Conservation (phyloP, 1,140 invertebrate species). For the Polypedilum pembai region DNA sequence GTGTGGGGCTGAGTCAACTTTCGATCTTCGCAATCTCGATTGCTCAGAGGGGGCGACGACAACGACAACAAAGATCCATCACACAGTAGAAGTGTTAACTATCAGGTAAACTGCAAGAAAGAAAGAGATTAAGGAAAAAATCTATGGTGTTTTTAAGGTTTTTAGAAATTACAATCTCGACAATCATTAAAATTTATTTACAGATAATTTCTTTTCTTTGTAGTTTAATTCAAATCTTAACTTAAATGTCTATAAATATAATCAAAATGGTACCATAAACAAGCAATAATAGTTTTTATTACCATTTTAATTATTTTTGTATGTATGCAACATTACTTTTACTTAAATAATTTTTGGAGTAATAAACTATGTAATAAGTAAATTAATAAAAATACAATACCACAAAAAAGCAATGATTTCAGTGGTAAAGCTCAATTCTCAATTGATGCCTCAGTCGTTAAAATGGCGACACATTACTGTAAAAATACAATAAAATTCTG, state of each 20-base stretch:
- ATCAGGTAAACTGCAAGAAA: not conserved
- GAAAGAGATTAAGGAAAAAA: slow-evolving; percentile 14
- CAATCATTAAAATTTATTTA: slow-evolving; percentile 3
- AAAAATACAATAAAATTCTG: not conserved
- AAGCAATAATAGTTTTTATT: too few species aligned
- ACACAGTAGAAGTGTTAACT: not conserved
- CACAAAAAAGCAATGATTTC: slow-evolving; percentile 12
- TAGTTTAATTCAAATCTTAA: not conserved
- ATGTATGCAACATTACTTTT: not conserved
- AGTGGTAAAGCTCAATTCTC: slow-evolving; percentile 10
- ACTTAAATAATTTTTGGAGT: not conserved
- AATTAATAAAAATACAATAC: not conserved
- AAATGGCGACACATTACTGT: not conserved
- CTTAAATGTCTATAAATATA: not conserved
- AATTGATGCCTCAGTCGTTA: not conserved
- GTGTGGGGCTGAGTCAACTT: not conserved
- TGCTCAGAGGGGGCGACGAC: not conserved
- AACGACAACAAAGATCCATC: not conserved
- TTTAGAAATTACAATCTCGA: not conserved
- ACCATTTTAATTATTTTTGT: not conserved
- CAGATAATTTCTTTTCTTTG: not conserved
- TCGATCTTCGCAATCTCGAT: not conserved
- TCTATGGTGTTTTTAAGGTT: not conserved
- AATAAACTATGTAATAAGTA: not conserved
- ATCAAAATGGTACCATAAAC: not conserved